A percentile compares a stretch with the other conserved stretches of the same genome.
These are phyloP conservation scores for Epinotia nisella DNA, from an alignment of 2,888 invertebrate genomes.

Conservation along the genomic window DNA sequence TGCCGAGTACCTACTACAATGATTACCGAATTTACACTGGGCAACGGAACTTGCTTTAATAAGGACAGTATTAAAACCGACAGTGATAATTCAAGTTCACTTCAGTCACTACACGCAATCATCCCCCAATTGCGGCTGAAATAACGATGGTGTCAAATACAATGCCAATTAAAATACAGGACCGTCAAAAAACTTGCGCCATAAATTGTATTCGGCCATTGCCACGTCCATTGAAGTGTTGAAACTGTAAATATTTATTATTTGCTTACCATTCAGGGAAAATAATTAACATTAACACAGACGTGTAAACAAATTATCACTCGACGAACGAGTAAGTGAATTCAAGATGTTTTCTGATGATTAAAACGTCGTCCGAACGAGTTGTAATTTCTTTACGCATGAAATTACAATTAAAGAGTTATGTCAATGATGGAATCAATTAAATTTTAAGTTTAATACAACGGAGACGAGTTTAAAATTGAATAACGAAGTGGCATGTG, in stretches of 20 bases:
- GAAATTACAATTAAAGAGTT: background rate
- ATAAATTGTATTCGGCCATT: conserved; percentile 27
- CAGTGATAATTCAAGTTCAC: background rate
- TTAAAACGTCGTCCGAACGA: conserved; percentile 26
- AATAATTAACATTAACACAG: conserved; percentile 26
- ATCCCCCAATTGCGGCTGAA: background rate
- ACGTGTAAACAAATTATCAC: conserved; percentile 24
- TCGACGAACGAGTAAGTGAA: conserved; percentile 19
- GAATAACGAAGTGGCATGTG: no score
- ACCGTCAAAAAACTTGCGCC: conserved; percentile 6
- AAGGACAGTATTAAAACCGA: background rate
- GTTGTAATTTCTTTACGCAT: background rate
- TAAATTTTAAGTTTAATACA: background rate
- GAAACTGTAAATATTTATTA: conserved; percentile 28
- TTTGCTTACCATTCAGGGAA: conserved; percentile 15
- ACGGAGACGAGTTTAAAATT: background rate
- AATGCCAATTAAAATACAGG: conserved; percentile 24
- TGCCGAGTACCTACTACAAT: no score
- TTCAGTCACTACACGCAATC: background rate
- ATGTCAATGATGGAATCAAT: background rate
- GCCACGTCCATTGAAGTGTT: conserved; percentile 24
- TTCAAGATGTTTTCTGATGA: conserved; percentile 14
- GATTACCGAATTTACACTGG: no score
- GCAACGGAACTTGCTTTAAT: background rate
- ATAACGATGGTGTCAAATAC: conserved; percentile 21